Base-by-base conservation (phyloP, 2,797 vertebrate species). In the Paedocypris micromegethes region DNA sequence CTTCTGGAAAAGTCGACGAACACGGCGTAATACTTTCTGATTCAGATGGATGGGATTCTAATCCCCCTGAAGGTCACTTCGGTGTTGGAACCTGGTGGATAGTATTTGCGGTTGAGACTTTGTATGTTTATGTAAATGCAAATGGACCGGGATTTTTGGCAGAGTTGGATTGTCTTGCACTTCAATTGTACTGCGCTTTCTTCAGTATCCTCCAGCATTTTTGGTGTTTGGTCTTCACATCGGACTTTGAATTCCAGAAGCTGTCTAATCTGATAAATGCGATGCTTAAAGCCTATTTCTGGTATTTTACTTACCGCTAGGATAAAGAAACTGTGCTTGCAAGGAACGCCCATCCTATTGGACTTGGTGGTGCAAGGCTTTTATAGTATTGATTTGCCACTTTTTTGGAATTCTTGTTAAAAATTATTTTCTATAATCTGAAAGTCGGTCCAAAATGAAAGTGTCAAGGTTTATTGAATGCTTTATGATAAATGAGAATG, bases 11-110 rank as follows among this genome's bases (percentile, higher is more conserved):
- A 87, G 79, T 85, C 70, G 44, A 64, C 71, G 77, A 71, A 83
- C 81, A 65, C 65, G 76, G 70, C 73, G 71, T 85, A 84, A 84
- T 84, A 72, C 75, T 76, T 79, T 83, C 72, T 86, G 83, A 86
- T 86, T 86, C 82, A 85, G 84, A 88, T 85, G 88, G 85, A 89
- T 90, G 86, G 87, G 80, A 83, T 77, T 86, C 79, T 87, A 87
- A 88, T 88, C 87, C 83, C 81, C 79, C 71, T 83, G 84, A 87
- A 87, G 85, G 86, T 87, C 80, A 83, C 75, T 84, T 82, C 78
- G 81, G 74, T 84, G 80, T 87, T 70, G 84, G 67, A 84, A 79
- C 75, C 81, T 84, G 80, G 79, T 79, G 75, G 77, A 58, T 45
- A 58, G 70, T 76, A 68, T 86, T 85, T 85, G 79, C 69, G 84